Percentiles rank a stretch among this genome's conserved stretches.
phyloP scores from a whole-genome alignment of 2,113 vertebrate species.

The Neopipo cinnamomea region DNA sequence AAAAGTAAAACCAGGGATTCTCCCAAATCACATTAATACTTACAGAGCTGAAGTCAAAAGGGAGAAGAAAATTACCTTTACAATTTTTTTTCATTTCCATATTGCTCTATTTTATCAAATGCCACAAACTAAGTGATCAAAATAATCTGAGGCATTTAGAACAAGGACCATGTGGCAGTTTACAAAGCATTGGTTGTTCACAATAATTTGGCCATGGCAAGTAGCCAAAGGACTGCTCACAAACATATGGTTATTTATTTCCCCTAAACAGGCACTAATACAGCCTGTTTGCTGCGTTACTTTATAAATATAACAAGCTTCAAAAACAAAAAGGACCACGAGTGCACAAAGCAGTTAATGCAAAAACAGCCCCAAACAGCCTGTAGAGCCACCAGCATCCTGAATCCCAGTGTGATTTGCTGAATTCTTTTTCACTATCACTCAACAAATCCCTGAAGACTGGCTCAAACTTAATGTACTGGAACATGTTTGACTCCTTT shows the following conservation, averaged over 20 bases:
- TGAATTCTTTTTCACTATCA: background rate
- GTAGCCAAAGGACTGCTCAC: conserved; percentile 41
- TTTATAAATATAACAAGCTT: conserved; percentile 16
- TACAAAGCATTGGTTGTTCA: conserved; percentile 18
- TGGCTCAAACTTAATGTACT: conserved; percentile 40
- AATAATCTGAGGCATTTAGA: background rate
- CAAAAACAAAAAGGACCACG: background rate
- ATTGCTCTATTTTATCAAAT: background rate
- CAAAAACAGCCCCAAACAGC: background rate
- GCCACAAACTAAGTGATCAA: background rate
- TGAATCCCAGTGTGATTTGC: background rate
- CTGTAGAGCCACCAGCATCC: background rate
- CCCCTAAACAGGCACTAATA: conserved; percentile 27
- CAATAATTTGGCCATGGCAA: conserved; percentile 3
- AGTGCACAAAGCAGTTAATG: conserved; percentile 6
- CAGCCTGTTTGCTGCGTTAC: background rate
- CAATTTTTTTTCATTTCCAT: background rate
- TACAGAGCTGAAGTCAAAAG: background rate
- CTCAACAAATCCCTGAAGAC: conserved; percentile 19
- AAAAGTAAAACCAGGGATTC: background rate
- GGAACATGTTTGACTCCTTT: conserved; percentile 33
- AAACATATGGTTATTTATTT: conserved; percentile 58
- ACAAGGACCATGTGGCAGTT: background rate
- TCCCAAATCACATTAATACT: background rate
- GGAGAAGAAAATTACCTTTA: background rate